A percentile compares a stretch with the other conserved stretches of the same genome.
Evolutionary conservation across 2,113 vertebrate genomes (phyloP).

Genomic region (Bambusicola thoracicus): DNA sequence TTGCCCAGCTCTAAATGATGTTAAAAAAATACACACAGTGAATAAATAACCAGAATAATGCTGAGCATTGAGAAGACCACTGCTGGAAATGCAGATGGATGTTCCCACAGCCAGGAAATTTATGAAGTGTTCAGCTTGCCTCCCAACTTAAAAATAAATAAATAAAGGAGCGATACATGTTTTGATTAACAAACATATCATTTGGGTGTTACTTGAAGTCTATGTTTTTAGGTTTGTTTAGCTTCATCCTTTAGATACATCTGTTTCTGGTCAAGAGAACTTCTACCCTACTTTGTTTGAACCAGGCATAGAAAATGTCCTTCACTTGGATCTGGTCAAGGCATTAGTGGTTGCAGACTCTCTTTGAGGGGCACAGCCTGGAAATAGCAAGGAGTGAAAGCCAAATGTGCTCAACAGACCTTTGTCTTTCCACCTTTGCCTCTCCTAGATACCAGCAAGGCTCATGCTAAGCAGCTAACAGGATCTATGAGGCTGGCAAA

Average conservation of each 20-base stretch:
- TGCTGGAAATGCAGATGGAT: not conserved
- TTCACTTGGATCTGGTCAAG: not conserved
- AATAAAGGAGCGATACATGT: not conserved
- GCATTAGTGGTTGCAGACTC: not conserved
- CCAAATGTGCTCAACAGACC: not conserved
- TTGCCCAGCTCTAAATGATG: not conserved
- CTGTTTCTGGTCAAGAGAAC: not conserved
- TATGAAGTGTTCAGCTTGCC: not conserved
- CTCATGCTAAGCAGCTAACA: not conserved
- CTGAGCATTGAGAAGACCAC: not conserved
- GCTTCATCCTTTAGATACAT: slow-evolving; percentile 1
- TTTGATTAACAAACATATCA: slow-evolving; percentile 14
- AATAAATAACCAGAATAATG: not conserved
- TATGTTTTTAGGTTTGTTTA: slow-evolving; percentile 4
- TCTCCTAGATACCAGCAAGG: not conserved
- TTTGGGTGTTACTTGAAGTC: not conserved
- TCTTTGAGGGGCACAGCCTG: not conserved
- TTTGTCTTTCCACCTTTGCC: not conserved
- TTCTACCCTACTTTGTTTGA: not conserved
- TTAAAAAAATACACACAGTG: not conserved
- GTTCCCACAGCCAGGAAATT: not conserved
- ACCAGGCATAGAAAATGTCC: not conserved
- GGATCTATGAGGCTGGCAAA: not conserved
- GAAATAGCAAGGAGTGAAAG: not conserved
- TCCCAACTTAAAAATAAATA: not conserved